Conservation (phyloP, 2,888 invertebrate genomes). For the Luperina nickerlii region DNA sequence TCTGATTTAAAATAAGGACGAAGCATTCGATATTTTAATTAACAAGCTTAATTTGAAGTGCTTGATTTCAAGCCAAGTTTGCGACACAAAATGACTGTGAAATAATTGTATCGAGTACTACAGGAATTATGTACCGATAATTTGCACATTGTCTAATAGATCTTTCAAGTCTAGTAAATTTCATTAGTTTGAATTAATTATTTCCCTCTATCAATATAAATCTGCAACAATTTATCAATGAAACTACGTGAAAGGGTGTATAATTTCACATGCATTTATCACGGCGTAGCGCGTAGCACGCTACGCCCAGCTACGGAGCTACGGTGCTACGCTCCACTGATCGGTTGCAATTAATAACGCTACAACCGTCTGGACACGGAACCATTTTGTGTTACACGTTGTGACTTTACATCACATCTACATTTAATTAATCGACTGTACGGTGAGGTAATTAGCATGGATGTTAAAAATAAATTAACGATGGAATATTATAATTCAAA, state of each 20-base stretch:
- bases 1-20: not conserved
- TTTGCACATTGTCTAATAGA: not conserved
- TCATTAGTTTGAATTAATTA: not conserved
- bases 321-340: conserved; percentile 56
- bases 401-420: conserved; percentile 26
- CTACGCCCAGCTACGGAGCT: conserved; percentile 33
- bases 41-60: not conserved
- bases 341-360: conserved; percentile 60
- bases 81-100: not conserved
- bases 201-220: conserved; percentile 1
- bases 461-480: not conserved
- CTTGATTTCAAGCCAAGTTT: not conserved
- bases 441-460: conserved; percentile 8
- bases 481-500: not conserved
- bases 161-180: not conserved
- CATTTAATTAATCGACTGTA: conserved; percentile 20
- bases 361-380: conserved; percentile 32
- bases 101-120: not conserved
- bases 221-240: conserved; percentile 12
- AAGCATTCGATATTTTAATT: not conserved
- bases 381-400: conserved; percentile 27
- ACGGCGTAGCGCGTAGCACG: conserved; percentile 49
- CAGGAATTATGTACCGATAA: not conserved
- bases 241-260: conserved; percentile 28
- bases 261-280: conserved; percentile 51